phyloP scores from a whole-genome alignment of 2,113 vertebrate species.

The Prolemur simus region DNA sequence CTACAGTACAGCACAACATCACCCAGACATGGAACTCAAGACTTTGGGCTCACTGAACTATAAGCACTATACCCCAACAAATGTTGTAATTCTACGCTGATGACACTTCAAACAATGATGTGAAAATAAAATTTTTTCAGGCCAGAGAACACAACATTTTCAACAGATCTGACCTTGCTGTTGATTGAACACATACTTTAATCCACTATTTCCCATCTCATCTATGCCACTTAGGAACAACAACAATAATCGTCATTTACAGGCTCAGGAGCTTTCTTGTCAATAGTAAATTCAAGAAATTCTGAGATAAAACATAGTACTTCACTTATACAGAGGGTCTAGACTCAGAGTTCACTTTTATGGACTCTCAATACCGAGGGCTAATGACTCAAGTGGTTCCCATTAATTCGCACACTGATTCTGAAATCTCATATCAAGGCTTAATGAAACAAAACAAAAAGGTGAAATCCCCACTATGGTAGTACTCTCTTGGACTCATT shows the following conservation, averaged over 20 bases:
- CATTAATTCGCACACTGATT: background rate
- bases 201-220: background rate
- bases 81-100: background rate
- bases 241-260: background rate
- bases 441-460: background rate
- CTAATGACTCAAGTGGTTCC: background rate
- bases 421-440: background rate
- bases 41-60: background rate
- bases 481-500: background rate
- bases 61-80: background rate
- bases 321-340: background rate
- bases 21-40: background rate
- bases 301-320: background rate
- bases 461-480: background rate
- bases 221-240: background rate
- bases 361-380: background rate
- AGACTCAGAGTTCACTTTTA: background rate
- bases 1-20: background rate
- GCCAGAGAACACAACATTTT: background rate
- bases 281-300: slow-evolving; percentile 19
- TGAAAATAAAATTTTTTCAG: slow-evolving; percentile 3
- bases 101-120: background rate
- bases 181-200: background rate
- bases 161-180: background rate
- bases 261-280: background rate